Evolutionary conservation across 2,888 invertebrate species (phyloP).

Genomic region (Blastobasis lacticolella): DNA sequence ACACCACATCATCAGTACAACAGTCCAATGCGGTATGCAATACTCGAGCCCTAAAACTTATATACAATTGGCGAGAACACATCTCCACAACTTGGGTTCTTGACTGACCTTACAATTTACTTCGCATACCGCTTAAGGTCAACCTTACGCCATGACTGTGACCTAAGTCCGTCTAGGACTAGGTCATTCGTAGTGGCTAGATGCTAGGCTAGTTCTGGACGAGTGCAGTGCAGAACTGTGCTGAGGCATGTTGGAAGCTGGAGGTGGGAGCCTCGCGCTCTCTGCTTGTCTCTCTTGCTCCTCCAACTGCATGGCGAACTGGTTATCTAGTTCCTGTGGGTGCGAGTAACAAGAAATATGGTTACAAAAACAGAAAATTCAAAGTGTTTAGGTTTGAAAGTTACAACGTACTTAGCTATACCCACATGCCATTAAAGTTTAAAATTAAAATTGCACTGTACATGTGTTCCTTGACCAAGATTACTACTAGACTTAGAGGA

Average conservation of each 20-base stretch:
- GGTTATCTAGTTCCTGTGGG: conserved; percentile 91
- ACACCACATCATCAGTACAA: too few species aligned
- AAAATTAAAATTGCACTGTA: not conserved
- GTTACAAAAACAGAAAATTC: too few species aligned
- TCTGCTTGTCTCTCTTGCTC: conserved; percentile 85
- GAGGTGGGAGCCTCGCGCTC: conserved; percentile 43
- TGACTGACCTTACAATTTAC: too few species aligned
- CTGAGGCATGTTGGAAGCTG: conserved; percentile 46
- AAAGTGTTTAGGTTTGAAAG: not conserved
- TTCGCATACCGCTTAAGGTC: not conserved
- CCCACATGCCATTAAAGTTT: not conserved
- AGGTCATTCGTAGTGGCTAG: conserved; percentile 57
- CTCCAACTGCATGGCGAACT: conserved; percentile 90
- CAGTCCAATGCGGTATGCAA: too few species aligned
- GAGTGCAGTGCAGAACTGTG: conserved; percentile 61
- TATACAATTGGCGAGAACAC: too few species aligned
- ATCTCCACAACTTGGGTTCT: too few species aligned
- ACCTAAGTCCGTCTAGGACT: not conserved
- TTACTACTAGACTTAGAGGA: too few species aligned
- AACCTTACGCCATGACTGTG: not conserved
- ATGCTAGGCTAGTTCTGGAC: conserved; percentile 62
- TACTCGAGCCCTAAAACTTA: too few species aligned
- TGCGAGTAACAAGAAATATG: too few species aligned
- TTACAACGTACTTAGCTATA: not conserved
- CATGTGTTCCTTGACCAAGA: too few species aligned